These are phyloP conservation scores for Caerostris extrusa DNA, from an alignment of 1,140 invertebrate genomes.

Conservation along the genomic window DNA sequence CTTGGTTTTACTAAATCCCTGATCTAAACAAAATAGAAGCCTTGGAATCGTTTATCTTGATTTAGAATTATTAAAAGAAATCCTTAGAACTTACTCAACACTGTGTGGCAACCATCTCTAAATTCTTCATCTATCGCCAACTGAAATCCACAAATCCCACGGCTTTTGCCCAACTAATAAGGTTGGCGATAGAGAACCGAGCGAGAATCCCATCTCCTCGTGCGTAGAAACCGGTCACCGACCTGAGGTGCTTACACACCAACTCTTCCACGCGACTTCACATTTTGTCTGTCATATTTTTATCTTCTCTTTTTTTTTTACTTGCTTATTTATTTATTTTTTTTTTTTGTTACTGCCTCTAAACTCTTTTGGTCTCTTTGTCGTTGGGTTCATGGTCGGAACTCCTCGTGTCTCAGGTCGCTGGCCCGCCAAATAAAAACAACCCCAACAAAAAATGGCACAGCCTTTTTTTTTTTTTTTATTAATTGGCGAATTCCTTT, in stretches of 20 bases:
- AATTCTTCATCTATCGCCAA: too few relatives aligned
- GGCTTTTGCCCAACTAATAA: too few relatives aligned
- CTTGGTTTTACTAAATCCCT: too few relatives aligned
- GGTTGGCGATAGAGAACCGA: neutral
- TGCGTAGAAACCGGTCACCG: slow-evolving; percentile 8
- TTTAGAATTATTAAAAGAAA: too few relatives aligned
- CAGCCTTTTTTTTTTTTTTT: neutral
- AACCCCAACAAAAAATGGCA: neutral
- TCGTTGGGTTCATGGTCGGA: slow-evolving; percentile 6
- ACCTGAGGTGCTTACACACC: neutral
- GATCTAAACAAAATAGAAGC: too few relatives aligned
- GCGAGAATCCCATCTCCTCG: neutral
- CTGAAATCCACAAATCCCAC: too few relatives aligned
- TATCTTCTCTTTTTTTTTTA: neutral
- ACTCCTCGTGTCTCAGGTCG: slow-evolving; percentile 13
- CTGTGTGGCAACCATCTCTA: too few relatives aligned
- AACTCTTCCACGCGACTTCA: neutral
- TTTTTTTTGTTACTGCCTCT: neutral
- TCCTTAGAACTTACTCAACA: too few relatives aligned
- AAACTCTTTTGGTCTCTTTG: neutral
- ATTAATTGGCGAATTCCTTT: neutral
- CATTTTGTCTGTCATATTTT: neutral
- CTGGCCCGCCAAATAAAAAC: slow-evolving; percentile 47
- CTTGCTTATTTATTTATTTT: neutral
- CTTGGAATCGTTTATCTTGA: too few relatives aligned